Conservation (phyloP, 2,797 vertebrate species). For the Galaxias olidus region DNA sequence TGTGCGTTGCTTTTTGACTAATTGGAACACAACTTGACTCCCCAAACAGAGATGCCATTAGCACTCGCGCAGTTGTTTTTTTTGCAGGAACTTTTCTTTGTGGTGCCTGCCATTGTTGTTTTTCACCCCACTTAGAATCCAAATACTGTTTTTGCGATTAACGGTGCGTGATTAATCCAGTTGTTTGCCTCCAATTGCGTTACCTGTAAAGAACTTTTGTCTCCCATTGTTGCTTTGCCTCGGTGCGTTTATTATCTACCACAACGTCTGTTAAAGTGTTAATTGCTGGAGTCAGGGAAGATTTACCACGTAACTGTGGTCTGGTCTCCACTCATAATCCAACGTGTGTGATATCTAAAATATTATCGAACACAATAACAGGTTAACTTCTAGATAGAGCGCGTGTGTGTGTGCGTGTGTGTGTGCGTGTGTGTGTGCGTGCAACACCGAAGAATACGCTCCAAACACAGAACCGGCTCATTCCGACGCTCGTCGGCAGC, state of each 20-base stretch:
- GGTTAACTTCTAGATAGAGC: too few relatives aligned
- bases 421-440: too few relatives aligned
- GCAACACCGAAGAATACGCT: too few relatives aligned
- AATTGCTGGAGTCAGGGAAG: slow-evolving; percentile 6
- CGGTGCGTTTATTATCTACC: slow-evolving; percentile 20
- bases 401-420: too few relatives aligned
- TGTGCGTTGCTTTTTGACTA: slow-evolving; percentile 70
- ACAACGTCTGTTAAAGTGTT: slow-evolving; percentile 28
- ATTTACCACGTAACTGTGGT: too few relatives aligned
- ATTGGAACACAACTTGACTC: slow-evolving; percentile 72
- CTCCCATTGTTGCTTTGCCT: slow-evolving; percentile 38
- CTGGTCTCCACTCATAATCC: too few relatives aligned
- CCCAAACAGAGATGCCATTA: slow-evolving; percentile 66
- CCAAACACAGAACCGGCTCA: too few relatives aligned
- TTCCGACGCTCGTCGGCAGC: too few relatives aligned
- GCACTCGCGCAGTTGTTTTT: slow-evolving; percentile 63
- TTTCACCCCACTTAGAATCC: slow-evolving; percentile 43
- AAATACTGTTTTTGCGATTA: slow-evolving; percentile 43
- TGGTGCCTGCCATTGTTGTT: slow-evolving; percentile 45
- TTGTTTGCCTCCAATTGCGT: slow-evolving; percentile 53
- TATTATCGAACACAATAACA: too few relatives aligned
- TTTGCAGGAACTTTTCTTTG: slow-evolving; percentile 52
- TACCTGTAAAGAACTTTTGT: slow-evolving; percentile 46
- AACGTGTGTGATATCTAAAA: too few relatives aligned
- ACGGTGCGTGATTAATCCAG: slow-evolving; percentile 53